Evolutionary conservation across 35 echinoderm and acorn worm species (phyloP).

Genomic region (Nesometra sesokonis): DNA sequence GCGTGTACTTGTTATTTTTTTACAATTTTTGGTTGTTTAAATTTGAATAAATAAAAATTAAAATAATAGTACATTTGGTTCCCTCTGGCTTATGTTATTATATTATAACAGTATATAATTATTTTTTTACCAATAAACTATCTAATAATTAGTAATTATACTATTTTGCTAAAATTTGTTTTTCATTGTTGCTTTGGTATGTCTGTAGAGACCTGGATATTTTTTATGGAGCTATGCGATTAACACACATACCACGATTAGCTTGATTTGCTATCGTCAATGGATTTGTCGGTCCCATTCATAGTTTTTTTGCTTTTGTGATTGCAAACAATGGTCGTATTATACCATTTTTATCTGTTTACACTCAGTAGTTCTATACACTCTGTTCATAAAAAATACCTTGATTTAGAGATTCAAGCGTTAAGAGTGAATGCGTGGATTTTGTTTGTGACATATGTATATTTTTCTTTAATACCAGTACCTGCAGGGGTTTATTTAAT

Average conservation of each 20-base stretch:
- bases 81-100: too few species aligned
- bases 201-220: neutral
- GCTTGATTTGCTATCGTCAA: neutral
- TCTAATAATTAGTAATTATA: too few species aligned
- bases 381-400: neutral
- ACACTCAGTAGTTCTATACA: neutral
- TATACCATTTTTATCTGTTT: neutral
- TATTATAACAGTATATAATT: too few species aligned
- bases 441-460: neutral
- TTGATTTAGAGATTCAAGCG: neutral
- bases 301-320: neutral
- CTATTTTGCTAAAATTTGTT: too few species aligned
- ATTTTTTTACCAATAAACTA: too few species aligned
- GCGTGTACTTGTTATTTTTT: too few species aligned
- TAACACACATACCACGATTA: neutral
- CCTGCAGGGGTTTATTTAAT: too few species aligned
- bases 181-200: too few species aligned
- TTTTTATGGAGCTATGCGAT: neutral
- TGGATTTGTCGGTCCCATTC: neutral
- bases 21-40: too few species aligned
- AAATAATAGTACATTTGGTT: too few species aligned
- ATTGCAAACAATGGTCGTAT: neutral
- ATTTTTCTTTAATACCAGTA: too few species aligned
- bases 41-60: too few species aligned
- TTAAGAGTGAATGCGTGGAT: neutral